phyloP scores from a whole-genome alignment of 2,797 vertebrate species.

The Chaetophractus vellerosus region DNA sequence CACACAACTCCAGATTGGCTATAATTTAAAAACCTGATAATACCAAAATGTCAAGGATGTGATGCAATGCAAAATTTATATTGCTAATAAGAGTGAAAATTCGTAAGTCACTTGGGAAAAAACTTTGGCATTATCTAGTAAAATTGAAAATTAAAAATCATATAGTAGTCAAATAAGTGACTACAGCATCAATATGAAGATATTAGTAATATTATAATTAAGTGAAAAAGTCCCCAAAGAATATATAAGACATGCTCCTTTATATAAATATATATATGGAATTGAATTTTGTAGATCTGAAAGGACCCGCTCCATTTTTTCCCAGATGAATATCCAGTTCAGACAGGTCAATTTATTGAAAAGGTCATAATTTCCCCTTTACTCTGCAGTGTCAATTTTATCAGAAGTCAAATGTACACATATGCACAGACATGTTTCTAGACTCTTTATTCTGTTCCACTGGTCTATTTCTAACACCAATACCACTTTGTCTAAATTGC shows the following conservation, averaged over 20 bases:
- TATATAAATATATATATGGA: neutral
- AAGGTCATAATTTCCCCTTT: neutral
- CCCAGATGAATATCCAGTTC: neutral
- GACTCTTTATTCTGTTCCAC: neutral
- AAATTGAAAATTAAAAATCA: constrained; percentile 36
- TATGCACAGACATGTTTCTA: neutral
- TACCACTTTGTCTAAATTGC: neutral
- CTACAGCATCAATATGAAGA: neutral
- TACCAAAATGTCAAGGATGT: neutral
- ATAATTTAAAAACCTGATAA: neutral
- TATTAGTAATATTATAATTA: neutral
- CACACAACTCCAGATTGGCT: neutral
- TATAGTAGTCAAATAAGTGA: neutral
- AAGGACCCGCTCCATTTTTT: neutral
- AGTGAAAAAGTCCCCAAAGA: neutral
- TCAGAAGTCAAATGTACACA: neutral
- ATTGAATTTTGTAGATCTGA: constrained; percentile 6
- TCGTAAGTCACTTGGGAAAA: neutral
- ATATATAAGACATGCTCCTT: neutral
- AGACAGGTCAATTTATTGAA: neutral
- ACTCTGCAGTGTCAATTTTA: constrained; percentile 13
- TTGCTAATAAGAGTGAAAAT: neutral
- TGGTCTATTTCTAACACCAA: neutral
- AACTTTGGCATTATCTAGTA: neutral
- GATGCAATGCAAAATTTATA: neutral